phyloP scores from a whole-genome alignment of 2,888 invertebrate species.

The Agrilus cyanescens region DNA sequence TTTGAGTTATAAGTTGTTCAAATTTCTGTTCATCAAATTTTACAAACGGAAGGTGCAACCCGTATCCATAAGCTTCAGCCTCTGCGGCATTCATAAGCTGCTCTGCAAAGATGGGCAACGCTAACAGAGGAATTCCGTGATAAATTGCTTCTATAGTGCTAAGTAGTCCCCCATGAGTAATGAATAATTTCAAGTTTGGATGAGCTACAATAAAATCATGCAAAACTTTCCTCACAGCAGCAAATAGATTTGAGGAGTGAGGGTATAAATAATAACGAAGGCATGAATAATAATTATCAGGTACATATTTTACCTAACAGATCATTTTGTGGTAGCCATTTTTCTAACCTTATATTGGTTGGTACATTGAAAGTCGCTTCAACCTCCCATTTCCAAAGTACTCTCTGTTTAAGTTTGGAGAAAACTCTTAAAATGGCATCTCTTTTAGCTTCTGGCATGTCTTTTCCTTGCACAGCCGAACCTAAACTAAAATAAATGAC shows the following conservation, averaged over 20 bases:
- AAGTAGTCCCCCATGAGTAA: conserved; percentile 10
- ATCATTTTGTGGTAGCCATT: conserved; percentile 37
- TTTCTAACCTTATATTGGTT: conserved; percentile 31
- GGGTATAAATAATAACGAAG: too few relatives aligned
- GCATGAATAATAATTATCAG: too few relatives aligned
- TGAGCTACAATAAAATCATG: conserved; percentile 6
- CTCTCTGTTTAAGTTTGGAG: conserved; percentile 40
- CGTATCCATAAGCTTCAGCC: conserved; percentile 26
- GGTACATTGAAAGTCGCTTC: conserved; percentile 29
- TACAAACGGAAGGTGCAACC: conserved; percentile 28
- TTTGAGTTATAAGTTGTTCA: conserved; percentile 27
- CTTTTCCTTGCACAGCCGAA: conserved; percentile 43
- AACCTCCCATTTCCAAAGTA: conserved; percentile 43
- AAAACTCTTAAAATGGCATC: conserved; percentile 45
- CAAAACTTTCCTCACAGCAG: too few relatives aligned
- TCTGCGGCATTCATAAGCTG: conserved; percentile 6
- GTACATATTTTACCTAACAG: conserved; percentile 11
- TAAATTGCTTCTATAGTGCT: conserved; percentile 8
- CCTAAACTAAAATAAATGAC: conserved; percentile 49
- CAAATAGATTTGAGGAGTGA: too few relatives aligned
- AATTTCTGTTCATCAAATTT: conserved; percentile 32
- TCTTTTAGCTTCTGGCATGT: conserved; percentile 40
- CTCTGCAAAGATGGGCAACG: conserved; percentile 9
- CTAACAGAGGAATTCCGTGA: conserved; percentile 8
- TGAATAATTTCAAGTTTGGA: conserved; percentile 10